Evolutionary conservation across 2,113 vertebrate species (phyloP).

Genomic region (Ondatra zibethicus): DNA sequence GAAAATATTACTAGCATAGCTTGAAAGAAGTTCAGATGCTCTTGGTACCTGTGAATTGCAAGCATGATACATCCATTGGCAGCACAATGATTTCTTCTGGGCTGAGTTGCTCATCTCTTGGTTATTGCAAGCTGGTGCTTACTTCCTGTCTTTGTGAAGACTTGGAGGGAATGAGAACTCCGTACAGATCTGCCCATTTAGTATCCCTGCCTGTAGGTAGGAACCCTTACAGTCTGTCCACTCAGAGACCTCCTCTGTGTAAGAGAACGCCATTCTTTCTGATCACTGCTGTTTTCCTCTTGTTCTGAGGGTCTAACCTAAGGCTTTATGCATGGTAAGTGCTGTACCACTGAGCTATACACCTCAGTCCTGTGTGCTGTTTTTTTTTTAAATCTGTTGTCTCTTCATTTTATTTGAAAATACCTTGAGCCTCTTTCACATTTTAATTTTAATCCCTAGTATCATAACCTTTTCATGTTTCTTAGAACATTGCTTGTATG

Average conservation of each 20-base stretch:
- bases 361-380: neutral
- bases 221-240: neutral
- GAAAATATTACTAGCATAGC: conserved; percentile 34
- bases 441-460: neutral
- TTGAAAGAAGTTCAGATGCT: conserved; percentile 74
- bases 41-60: conserved; percentile 72
- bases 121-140: neutral
- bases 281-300: neutral
- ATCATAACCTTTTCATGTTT: conserved; percentile 5
- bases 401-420: neutral
- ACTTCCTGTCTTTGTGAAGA: neutral
- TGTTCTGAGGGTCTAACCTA: neutral
- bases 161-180: neutral
- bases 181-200: neutral
- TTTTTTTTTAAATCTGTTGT: neutral
- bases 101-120: neutral
- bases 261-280: neutral
- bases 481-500: neutral
- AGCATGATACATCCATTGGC: conserved; percentile 67
- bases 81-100: conserved; percentile 73
- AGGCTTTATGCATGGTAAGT: neutral
- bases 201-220: neutral
- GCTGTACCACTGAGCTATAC: neutral
- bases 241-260: neutral
- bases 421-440: neutral